These are phyloP conservation scores for Orius insidiosus DNA, from an alignment of 1,140 invertebrate species.

Conservation along the genomic window DNA sequence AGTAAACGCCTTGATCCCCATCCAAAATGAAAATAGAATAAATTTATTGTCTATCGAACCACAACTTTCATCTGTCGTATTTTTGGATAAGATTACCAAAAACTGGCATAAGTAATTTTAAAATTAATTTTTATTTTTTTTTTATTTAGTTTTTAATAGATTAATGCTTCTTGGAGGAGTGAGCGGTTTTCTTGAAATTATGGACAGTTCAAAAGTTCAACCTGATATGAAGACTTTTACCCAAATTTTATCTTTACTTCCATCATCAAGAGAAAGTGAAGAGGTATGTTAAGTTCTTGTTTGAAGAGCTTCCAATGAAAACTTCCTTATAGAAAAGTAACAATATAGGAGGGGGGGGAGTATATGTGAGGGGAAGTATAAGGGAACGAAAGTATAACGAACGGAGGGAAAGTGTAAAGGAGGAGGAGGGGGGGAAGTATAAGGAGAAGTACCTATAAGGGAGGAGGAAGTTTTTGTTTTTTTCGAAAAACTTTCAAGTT, in stretches of 20 bases:
- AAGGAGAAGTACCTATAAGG: too few species aligned
- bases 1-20: background rate
- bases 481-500: too few species aligned
- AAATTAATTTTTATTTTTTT: background rate
- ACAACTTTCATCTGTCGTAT: conserved; percentile 36
- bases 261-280: conserved; percentile 44
- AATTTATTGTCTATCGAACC: conserved; percentile 22
- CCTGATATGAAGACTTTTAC: conserved; percentile 68
- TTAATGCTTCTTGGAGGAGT: conserved; percentile 67
- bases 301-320: too few species aligned
- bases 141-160: conserved; percentile 22
- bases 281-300: conserved; percentile 23
- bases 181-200: conserved; percentile 49
- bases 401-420: too few species aligned
- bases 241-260: conserved; percentile 51
- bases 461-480: too few species aligned
- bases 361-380: too few species aligned
- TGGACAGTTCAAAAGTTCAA: conserved; percentile 42
- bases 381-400: too few species aligned
- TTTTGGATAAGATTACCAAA: conserved; percentile 33
- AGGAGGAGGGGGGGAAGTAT: too few species aligned
- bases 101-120: conserved; percentile 32
- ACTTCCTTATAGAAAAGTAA: too few species aligned
- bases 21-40: background rate
- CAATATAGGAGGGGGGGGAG: too few species aligned